Evolutionary conservation across 2,113 vertebrate genomes (phyloP).

Genomic region (Chamaetylas fuelleborni): DNA sequence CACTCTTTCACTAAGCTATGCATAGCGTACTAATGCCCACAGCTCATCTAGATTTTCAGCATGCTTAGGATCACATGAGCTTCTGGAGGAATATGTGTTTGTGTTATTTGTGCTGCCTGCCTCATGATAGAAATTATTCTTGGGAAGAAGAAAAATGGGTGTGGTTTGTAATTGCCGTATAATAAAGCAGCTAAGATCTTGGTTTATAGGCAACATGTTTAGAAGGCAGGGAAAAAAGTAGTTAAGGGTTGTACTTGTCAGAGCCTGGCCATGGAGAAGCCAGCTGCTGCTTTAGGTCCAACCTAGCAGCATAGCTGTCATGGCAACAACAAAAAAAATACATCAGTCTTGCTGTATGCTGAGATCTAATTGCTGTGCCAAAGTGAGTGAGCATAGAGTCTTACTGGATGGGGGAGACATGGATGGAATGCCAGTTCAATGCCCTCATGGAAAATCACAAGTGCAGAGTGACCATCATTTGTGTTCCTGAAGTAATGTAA

Average conservation of each 20-base stretch:
- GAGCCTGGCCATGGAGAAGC: not conserved
- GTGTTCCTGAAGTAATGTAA: not conserved
- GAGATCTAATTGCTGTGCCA: not conserved
- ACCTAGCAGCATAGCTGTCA: not conserved
- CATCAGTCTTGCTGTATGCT: accelerated
- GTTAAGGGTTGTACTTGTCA: not conserved
- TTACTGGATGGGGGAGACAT: not conserved
- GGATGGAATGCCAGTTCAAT: not conserved
- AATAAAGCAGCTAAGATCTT: not conserved
- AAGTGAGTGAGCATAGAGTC: accelerated
- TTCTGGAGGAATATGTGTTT: not conserved
- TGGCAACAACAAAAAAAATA: not conserved
- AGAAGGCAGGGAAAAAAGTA: not conserved
- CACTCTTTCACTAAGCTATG: not conserved
- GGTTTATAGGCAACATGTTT: not conserved
- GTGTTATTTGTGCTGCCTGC: not conserved
- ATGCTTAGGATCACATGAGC: not conserved
- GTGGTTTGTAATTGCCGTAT: not conserved
- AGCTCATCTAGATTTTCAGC: not conserved
- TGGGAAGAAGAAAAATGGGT: not conserved
- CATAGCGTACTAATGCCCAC: not conserved
- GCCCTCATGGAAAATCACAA: not conserved
- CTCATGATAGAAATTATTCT: not conserved
- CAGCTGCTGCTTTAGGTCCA: slow-evolving; percentile 4
- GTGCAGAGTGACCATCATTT: not conserved